Conservation (phyloP, 2,888 invertebrate species). For the Embidobia sp. region DNA sequence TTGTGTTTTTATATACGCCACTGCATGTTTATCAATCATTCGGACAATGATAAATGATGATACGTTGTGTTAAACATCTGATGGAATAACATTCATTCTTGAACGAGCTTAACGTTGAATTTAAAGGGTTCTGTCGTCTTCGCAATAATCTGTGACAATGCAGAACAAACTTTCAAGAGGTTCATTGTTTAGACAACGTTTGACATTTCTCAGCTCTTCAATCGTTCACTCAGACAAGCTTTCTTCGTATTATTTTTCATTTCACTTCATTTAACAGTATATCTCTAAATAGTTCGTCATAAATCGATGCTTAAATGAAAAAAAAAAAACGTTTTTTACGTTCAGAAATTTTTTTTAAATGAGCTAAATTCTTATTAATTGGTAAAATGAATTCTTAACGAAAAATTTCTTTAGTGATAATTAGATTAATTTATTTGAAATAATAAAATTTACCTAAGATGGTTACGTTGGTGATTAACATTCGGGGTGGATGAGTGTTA, state of each 20-base stretch:
- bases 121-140: conserved; percentile 29
- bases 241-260: too few relatives aligned
- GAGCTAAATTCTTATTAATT: too few relatives aligned
- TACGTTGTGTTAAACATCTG: conserved; percentile 28
- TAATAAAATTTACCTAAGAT: conserved; percentile 87
- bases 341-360: too few relatives aligned
- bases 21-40: conserved; percentile 47
- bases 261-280: too few relatives aligned
- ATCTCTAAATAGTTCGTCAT: too few relatives aligned
- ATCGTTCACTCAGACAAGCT: conserved; percentile 7
- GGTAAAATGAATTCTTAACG: too few relatives aligned
- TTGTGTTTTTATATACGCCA: conserved; percentile 28
- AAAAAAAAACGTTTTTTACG: too few relatives aligned
- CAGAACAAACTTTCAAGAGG: conserved; percentile 18
- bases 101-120: conserved; percentile 10
- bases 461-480: conserved; percentile 88
- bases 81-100: conserved; percentile 29
- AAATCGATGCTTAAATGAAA: too few relatives aligned
- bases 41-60: conserved; percentile 45
- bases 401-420: too few relatives aligned
- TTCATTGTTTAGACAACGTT: conserved; percentile 8
- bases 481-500: conserved; percentile 90
- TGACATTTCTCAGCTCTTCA: conserved; percentile 9
- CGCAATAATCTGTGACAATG: conserved; percentile 12
- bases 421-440: too few relatives aligned